Conservation (phyloP, 2,888 invertebrate species). For the Heliconius ismenius region DNA sequence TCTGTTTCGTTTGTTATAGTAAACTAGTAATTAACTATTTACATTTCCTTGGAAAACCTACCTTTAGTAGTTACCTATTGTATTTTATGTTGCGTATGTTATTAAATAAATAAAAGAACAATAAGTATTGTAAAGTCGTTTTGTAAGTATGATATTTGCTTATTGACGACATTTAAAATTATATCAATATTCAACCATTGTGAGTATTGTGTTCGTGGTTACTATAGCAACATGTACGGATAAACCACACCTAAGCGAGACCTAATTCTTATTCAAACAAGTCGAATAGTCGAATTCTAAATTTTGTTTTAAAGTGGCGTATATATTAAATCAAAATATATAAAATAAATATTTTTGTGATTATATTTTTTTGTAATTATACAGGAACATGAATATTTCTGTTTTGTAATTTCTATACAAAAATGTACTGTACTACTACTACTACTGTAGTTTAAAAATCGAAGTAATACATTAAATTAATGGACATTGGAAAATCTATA, state of each 20-base stretch:
- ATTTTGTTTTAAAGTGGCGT: slow-evolving; percentile 6
- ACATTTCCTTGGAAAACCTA: no score
- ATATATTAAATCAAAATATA: background rate
- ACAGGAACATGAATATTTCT: background rate
- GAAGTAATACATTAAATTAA: background rate
- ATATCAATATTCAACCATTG: slow-evolving; percentile 67
- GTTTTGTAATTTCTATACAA: background rate
- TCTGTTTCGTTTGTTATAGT: background rate
- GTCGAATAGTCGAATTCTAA: slow-evolving; percentile 14
- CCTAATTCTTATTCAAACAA: slow-evolving; percentile 55
- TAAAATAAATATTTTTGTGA: background rate
- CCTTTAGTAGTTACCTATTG: no score
- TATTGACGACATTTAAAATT: slow-evolving; percentile 53
- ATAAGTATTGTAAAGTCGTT: background rate
- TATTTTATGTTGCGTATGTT: background rate
- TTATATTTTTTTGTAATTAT: background rate
- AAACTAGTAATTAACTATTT: background rate
- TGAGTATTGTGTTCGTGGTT: slow-evolving; percentile 67
- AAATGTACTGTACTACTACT: no score
- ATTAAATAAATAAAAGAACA: background rate
- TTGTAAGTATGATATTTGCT: background rate
- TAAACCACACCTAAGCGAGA: slow-evolving; percentile 70
- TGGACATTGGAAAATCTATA: background rate
- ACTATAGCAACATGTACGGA: slow-evolving; percentile 61
- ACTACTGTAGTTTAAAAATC: background rate